These are phyloP conservation scores for Patiria pectinifera DNA, from an alignment of 53 echinoderm and acorn worm genomes.

Conservation along the genomic window DNA sequence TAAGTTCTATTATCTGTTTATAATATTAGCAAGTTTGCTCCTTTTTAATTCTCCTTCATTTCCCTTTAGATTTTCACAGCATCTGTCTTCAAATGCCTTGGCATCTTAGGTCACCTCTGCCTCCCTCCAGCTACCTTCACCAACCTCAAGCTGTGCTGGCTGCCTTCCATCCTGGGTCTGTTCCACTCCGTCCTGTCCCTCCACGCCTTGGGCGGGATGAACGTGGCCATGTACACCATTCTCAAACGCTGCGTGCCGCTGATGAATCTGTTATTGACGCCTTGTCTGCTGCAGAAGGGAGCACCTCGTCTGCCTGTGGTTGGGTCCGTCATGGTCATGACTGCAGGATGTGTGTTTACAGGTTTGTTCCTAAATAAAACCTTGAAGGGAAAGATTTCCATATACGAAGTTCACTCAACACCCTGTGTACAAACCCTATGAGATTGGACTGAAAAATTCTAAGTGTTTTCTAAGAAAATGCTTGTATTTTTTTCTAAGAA, in stretches of 20 bases:
- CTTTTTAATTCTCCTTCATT: background rate
- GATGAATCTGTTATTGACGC: conserved; percentile 72
- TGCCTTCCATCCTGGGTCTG: conserved; percentile 80
- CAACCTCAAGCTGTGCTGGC: conserved; percentile 62
- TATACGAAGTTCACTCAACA: no score
- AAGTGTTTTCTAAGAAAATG: no score
- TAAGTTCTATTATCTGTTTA: no score
- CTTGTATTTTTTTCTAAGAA: no score
- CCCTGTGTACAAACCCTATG: no score
- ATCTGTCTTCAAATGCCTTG: conserved; percentile 56
- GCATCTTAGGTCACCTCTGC: conserved; percentile 33
- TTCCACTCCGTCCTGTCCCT: conserved; percentile 82
- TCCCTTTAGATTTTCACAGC: conserved; percentile 64
- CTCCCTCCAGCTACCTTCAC: conserved; percentile 42
- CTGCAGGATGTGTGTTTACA: conserved; percentile 81
- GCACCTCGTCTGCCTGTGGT: conserved; percentile 65
- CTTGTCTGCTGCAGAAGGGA: conserved; percentile 74
- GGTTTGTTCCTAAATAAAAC: conserved; percentile 37
- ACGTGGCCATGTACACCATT: conserved; percentile 93
- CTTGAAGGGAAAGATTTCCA: no score
- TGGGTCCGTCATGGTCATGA: conserved; percentile 59
- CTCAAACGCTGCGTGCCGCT: conserved; percentile 85
- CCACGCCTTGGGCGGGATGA: conserved; percentile 82
- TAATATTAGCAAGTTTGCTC: no score
- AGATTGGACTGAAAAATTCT: no score